Conservation (phyloP, 2,888 invertebrate genomes). For the Sepiola atlantica region DNA sequence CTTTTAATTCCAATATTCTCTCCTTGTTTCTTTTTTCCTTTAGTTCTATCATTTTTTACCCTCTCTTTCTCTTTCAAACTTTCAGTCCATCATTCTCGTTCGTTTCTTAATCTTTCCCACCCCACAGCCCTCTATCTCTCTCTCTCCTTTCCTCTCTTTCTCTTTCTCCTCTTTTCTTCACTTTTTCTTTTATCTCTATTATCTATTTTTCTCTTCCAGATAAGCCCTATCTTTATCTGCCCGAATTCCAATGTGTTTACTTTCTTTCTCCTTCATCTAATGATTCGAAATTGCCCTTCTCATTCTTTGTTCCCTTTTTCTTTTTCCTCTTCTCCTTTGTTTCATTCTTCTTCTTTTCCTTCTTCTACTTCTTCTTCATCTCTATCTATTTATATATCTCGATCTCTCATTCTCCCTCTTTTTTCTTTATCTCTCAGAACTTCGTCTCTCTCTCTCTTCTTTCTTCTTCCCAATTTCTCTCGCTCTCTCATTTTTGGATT, state of each 20-base stretch:
- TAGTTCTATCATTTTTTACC: too few relatives aligned
- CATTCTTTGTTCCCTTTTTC: too few relatives aligned
- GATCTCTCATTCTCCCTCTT: neutral
- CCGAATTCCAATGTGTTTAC: too few relatives aligned
- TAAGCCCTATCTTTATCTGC: too few relatives aligned
- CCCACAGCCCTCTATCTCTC: neutral
- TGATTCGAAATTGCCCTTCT: too few relatives aligned
- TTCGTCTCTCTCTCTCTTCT: neutral
- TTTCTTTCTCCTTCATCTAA: too few relatives aligned
- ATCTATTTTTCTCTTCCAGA: neutral
- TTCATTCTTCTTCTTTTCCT: neutral
- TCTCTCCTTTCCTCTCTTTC: neutral
- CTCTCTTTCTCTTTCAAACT: neutral
- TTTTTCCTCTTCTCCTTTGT: neutral
- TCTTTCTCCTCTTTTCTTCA: slow-evolving; percentile 40
- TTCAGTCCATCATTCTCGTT: neutral
- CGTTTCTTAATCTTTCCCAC: neutral
- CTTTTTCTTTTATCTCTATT: neutral
- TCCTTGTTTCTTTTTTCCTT: neutral
- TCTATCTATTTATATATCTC: neutral
- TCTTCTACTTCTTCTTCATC: slow-evolving; percentile 1
- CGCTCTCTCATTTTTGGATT: neutral
- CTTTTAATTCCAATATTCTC: neutral
- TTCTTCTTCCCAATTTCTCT: neutral
- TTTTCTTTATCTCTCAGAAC: neutral